phyloP scores from a whole-genome alignment of 2,888 invertebrate genomes.

The Antitype chi region DNA sequence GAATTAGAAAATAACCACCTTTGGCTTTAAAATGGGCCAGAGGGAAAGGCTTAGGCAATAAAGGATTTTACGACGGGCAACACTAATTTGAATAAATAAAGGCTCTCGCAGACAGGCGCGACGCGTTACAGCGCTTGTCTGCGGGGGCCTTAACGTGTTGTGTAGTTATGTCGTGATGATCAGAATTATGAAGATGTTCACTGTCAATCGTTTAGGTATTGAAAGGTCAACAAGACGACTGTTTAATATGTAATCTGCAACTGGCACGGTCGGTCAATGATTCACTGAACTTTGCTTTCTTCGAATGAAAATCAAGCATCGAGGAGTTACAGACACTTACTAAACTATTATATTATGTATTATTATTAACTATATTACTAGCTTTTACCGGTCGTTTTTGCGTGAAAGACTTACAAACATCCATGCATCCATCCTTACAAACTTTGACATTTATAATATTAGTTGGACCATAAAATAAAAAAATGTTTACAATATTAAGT shows the following conservation, averaged over 20 bases:
- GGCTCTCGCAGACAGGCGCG: too few relatives aligned
- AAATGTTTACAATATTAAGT: neutral
- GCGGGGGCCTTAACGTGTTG: neutral
- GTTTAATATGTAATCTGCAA: neutral
- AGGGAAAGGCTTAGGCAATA: neutral
- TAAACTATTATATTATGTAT: neutral
- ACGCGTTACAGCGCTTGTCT: too few relatives aligned
- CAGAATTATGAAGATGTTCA: neutral
- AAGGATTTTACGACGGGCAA: neutral
- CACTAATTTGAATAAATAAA: neutral
- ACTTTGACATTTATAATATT: too few relatives aligned
- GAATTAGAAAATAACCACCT: neutral
- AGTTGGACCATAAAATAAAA: too few relatives aligned
- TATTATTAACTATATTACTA: too few relatives aligned
- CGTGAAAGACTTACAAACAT: too few relatives aligned
- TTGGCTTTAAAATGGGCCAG: neutral
- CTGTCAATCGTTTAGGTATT: neutral
- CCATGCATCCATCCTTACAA: too few relatives aligned
- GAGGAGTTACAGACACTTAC: neutral
- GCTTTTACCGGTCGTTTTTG: too few relatives aligned
- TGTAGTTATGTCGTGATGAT: neutral
- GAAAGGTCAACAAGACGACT: neutral
- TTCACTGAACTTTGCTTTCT: neutral
- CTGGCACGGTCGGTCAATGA: neutral
- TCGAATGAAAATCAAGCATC: neutral